These are phyloP conservation scores for Cyprinella venusta DNA, from an alignment of 2,797 vertebrate genomes.

Conservation along the genomic window DNA sequence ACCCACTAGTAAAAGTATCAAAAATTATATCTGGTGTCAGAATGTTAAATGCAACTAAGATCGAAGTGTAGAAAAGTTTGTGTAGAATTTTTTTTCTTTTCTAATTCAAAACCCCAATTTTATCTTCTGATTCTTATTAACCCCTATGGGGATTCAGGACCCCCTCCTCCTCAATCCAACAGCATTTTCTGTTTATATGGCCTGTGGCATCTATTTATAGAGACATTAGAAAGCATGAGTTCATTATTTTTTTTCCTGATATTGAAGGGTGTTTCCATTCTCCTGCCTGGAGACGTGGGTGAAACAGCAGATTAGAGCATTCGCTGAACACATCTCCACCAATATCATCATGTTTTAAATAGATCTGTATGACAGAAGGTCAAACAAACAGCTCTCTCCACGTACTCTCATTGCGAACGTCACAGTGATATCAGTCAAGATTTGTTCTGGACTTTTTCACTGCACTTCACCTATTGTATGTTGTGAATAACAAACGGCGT, in stretches of 20 bases:
- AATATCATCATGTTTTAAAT: conserved; percentile 56
- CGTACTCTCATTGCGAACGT: not conserved
- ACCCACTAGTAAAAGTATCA: too few relatives aligned
- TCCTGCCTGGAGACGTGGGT: conserved; percentile 43
- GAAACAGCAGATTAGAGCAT: conserved; percentile 59
- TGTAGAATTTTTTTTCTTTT: not conserved
- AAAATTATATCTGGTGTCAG: too few relatives aligned
- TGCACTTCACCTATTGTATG: not conserved
- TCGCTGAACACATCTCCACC: conserved; percentile 38
- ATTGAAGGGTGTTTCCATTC: conserved; percentile 58
- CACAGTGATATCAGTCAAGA: not conserved
- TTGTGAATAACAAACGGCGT: not conserved
- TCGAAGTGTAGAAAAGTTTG: not conserved
- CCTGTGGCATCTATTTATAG: conserved; percentile 49
- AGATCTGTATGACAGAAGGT: conserved; percentile 37
- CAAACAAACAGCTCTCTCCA: conserved; percentile 31
- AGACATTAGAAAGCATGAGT: conserved; percentile 36
- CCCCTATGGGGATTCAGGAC: not conserved
- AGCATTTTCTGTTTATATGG: not conserved
- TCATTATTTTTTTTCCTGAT: conserved; percentile 47
- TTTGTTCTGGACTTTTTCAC: not conserved
- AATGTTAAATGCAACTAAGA: not conserved
- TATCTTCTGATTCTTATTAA: not conserved
- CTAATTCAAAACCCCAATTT: not conserved
- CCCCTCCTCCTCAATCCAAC: not conserved